Conservation (phyloP, 2,797 vertebrate species). For the Synanceia verrucosa region DNA sequence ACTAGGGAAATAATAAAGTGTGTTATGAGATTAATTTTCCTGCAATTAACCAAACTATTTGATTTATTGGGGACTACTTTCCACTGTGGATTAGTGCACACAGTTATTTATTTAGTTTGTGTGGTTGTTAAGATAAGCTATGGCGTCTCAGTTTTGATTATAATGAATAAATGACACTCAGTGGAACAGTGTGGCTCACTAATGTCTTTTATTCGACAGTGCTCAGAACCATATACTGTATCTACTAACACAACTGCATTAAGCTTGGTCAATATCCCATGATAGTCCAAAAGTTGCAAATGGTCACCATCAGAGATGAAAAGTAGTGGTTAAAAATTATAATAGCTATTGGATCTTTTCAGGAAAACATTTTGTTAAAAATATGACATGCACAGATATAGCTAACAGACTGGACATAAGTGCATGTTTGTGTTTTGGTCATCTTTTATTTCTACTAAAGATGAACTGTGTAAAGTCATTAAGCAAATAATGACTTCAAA, state of each 20-base stretch:
- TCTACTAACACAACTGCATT: background rate
- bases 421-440: background rate
- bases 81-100: background rate
- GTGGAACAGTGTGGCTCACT: no score
- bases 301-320: background rate
- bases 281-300: background rate
- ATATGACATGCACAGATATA: background rate
- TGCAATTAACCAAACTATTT: background rate
- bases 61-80: background rate
- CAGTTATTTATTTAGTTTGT: background rate
- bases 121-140: constrained; percentile 9
- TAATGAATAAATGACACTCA: no score
- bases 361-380: background rate
- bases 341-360: background rate
- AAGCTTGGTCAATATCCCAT: background rate
- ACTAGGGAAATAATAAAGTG: background rate
- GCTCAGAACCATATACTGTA: background rate
- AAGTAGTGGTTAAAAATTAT: no score
- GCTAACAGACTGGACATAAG: background rate
- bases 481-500: background rate
- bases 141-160: background rate
- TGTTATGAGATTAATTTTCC: background rate
- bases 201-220: no score
- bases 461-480: background rate
- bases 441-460: no score